Evolutionary conservation across 2,888 invertebrate genomes (phyloP).

Genomic region (Xestia rhomboidea): DNA sequence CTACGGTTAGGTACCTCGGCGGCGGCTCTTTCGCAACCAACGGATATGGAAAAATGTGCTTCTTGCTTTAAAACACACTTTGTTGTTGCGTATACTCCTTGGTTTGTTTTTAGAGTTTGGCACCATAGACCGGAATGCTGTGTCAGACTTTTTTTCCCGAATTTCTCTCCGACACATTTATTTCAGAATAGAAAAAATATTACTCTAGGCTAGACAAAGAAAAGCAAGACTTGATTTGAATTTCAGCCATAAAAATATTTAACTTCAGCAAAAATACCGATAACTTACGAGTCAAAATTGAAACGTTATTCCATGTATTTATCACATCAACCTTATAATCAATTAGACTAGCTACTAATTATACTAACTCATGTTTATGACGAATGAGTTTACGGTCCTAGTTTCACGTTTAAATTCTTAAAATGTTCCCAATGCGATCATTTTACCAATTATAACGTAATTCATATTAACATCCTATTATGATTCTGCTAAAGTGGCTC

Average conservation of each 20-base stretch:
- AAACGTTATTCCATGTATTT: not conserved
- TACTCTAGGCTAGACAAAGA: not conserved
- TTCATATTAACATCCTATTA: too few species aligned
- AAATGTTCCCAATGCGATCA: too few species aligned
- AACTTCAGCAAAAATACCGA: not conserved
- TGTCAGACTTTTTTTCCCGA: not conserved
- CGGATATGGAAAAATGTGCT: conserved; percentile 20
- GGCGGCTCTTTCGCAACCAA: conserved; percentile 14
- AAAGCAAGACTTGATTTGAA: not conserved
- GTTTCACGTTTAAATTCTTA: too few species aligned
- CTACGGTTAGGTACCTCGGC: not conserved
- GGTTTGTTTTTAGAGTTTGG: not conserved
- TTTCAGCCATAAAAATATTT: not conserved
- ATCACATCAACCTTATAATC: not conserved
- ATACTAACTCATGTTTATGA: too few species aligned
- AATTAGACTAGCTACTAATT: conserved; percentile 4
- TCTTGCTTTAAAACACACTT: not conserved
- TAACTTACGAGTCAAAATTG: not conserved
- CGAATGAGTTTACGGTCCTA: too few species aligned
- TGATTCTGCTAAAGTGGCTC: too few species aligned
- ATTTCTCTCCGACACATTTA: not conserved
- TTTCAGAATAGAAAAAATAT: not conserved
- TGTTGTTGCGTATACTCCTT: not conserved
- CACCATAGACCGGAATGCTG: not conserved
- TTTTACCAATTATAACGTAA: too few species aligned